These are phyloP conservation scores for Microtus richardsoni DNA, from an alignment of 2,113 vertebrate species.

Conservation along the genomic window DNA sequence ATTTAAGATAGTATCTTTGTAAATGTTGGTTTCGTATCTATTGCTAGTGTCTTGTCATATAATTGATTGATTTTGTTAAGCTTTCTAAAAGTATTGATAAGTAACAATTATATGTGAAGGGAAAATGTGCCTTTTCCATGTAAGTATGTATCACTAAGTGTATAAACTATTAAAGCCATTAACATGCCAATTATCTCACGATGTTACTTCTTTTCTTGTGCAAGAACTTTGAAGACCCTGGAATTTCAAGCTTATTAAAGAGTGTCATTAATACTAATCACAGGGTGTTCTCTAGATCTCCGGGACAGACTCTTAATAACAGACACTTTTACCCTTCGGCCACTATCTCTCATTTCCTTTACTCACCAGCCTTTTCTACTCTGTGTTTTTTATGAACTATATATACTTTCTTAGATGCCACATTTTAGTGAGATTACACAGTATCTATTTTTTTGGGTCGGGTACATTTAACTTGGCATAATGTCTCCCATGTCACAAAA, in stretches of 20 bases:
- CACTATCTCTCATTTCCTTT: not conserved
- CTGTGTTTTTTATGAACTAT: not conserved
- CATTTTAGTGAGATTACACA: not conserved
- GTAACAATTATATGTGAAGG: not conserved
- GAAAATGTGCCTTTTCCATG: not conserved
- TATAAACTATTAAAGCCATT: not conserved
- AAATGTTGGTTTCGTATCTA: not conserved
- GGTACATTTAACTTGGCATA: not conserved
- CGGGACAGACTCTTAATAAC: too few species aligned
- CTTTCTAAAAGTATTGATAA: not conserved
- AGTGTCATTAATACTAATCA: not conserved
- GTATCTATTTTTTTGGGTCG: not conserved
- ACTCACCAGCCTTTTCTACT: not conserved
- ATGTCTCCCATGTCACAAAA: not conserved
- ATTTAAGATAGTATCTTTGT: not conserved
- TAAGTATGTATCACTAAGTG: not conserved
- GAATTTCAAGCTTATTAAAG: not conserved
- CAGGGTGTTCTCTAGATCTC: not conserved
- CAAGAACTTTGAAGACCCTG: not conserved
- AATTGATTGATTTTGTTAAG: not conserved
- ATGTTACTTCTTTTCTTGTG: not conserved
- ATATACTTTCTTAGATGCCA: not conserved
- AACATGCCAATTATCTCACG: not conserved
- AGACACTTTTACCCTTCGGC: not conserved
- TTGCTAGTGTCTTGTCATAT: not conserved